Base-by-base conservation (phyloP, 2,113 vertebrate genomes). In the Eubucco bourcierii region DNA sequence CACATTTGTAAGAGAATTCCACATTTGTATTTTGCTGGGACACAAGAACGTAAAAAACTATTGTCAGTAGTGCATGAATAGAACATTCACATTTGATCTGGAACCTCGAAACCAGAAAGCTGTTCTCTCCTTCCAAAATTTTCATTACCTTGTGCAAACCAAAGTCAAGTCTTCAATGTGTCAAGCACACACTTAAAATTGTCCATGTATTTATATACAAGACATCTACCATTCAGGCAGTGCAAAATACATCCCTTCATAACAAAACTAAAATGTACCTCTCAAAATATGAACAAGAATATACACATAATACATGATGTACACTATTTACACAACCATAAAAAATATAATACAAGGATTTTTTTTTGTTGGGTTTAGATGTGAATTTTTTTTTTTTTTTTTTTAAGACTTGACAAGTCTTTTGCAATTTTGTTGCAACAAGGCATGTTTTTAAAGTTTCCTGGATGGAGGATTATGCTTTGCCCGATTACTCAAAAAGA, bases 261-360 rank as follows among this genome's bases (percentile, higher is more conserved):
- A 99, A 99, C 98, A 99, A 99, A 99, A 99, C 98, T 99, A 99
- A 98, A 98, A 98, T 98, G 98, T 97, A 98, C 98, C 97, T 98
- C 98, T 98, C 98, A 98, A 98, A 98, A 98, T 97, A 98, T 98
- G 97, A 97, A 98, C 98, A 98, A 98, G 96, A 98, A 98, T 99
- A 98, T 98, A 98, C 98, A 99, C 98, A 98, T 98, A 98, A 98
- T 98, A 98, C 98, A 98, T 97, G 98, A 98, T 98, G 97, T 98
- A 99, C 98, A 98, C 90, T 98, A 99, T 98, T 98, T 98, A 98
- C 98, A 99, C 96, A 98, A 92, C 92, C 93, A 97, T 98, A 98
- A 97, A 99, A 98, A 98, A 98, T 97, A 97, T 96, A 96, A 96
- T 98, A 98, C 97, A 97, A 96, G 97, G 87, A 85, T 37, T 94